Percentiles rank a stretch among this genome's conserved stretches.
Conservation (phyloP, 2,113 vertebrate genomes). For the Laticauda colubrina region DNA sequence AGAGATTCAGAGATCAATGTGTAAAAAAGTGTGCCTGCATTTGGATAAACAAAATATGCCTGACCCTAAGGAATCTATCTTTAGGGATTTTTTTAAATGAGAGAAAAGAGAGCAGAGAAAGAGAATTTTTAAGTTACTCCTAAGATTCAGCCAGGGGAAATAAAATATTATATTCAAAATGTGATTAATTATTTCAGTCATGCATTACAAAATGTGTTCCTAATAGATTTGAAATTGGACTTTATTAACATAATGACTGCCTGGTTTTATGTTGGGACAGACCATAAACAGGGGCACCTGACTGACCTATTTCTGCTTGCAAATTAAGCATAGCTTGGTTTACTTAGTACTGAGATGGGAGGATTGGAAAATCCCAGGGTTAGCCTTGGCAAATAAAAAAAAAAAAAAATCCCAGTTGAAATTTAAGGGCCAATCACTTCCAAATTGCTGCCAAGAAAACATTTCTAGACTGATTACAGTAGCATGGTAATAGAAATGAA, state of each 20-base stretch:
- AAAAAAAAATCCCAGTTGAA: background rate
- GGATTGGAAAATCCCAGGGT: background rate
- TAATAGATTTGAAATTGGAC: conserved; percentile 7
- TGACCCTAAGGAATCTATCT: background rate
- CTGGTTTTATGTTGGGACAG: background rate
- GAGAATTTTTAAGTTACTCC: conserved; percentile 41
- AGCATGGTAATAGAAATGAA: background rate
- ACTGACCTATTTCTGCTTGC: background rate
- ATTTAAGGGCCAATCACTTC: background rate
- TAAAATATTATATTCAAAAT: conserved; percentile 58
- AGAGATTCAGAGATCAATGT: background rate
- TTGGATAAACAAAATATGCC: conserved; percentile 21
- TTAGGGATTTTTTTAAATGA: conserved; percentile 38
- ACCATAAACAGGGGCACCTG: background rate
- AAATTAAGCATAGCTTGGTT: background rate
- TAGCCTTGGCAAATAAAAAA: background rate
- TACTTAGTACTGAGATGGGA: background rate
- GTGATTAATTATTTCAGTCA: conserved; percentile 43
- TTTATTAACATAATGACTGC: background rate
- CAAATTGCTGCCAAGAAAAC: background rate
- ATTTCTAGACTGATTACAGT: rapidly evolving
- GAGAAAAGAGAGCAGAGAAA: conserved; percentile 19
- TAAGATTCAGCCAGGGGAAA: conserved; percentile 15
- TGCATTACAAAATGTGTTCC: conserved; percentile 25
- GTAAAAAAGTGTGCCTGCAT: conserved; percentile 12